Evolutionary conservation across 2,797 vertebrate genomes (phyloP).

Genomic region (Chelonia mydas): DNA sequence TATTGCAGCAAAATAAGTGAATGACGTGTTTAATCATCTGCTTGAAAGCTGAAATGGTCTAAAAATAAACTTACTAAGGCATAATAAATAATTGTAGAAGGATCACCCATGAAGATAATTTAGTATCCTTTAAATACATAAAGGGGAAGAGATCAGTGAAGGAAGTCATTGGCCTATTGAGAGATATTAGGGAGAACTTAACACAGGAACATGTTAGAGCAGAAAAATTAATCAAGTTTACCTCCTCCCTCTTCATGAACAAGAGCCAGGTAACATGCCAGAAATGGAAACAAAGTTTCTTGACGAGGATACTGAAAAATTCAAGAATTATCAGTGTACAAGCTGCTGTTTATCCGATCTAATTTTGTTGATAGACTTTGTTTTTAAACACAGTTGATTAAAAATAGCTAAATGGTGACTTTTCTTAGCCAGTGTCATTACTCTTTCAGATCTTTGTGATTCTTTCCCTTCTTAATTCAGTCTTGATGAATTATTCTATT

Average conservation of each 20-base stretch:
- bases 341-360: neutral
- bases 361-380: neutral
- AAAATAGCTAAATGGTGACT: neutral
- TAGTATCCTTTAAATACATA: slow-evolving; percentile 42
- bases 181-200: slow-evolving; percentile 64
- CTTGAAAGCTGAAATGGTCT: neutral
- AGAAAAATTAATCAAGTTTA: slow-evolving; percentile 58
- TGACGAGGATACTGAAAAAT: slow-evolving; percentile 44
- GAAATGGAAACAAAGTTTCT: slow-evolving; percentile 72
- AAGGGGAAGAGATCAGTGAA: slow-evolving; percentile 26
- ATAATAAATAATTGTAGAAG: neutral
- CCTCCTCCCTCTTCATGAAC: slow-evolving; percentile 58
- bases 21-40: neutral
- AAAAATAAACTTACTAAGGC: neutral
- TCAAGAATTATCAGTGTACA: neutral
- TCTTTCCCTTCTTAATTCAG: neutral
- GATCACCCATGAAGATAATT: slow-evolving; percentile 36
- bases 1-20: neutral
- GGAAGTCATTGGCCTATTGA: slow-evolving; percentile 61
- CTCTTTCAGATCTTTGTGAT: neutral
- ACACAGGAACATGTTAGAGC: slow-evolving; percentile 74
- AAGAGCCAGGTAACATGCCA: slow-evolving; percentile 68
- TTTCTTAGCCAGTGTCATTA: neutral
- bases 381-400: neutral
- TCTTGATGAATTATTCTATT: neutral